Conservation (phyloP, 1,140 invertebrate genomes). For the Euglossa dilemma region DNA sequence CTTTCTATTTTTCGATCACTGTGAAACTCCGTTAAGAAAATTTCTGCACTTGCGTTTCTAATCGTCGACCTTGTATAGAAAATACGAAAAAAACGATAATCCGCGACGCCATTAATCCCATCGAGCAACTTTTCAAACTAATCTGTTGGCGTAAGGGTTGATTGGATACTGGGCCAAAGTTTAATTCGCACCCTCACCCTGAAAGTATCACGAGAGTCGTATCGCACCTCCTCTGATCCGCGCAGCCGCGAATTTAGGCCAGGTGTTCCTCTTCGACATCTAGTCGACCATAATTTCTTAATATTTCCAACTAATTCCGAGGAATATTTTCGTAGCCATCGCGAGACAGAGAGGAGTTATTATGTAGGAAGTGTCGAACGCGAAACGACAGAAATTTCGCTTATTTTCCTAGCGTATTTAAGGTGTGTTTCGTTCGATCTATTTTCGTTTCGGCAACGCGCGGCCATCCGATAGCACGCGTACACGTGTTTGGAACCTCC, state of each 20-base stretch:
- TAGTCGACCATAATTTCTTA: neutral
- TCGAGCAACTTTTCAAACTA: slow-evolving; percentile 25
- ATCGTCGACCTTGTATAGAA: neutral
- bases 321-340: neutral
- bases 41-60: too few relatives aligned
- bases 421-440: slow-evolving; percentile 6
- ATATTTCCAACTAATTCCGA: neutral
- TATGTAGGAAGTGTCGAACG: neutral
- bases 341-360: too few relatives aligned
- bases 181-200: slow-evolving; percentile 73
- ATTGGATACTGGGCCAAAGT: slow-evolving; percentile 74
- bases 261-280: slow-evolving; percentile 67
- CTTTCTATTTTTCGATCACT: neutral
- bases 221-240: slow-evolving; percentile 42
- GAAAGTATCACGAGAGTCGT: slow-evolving; percentile 62
- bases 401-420: neutral
- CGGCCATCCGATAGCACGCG: neutral
- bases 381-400: neutral
- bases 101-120: slow-evolving; percentile 1
- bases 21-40: neutral
- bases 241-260: slow-evolving; percentile 74
- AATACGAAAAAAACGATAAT: neutral
- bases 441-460: slow-evolving; percentile 41
- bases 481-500: slow-evolving; percentile 20
- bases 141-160: slow-evolving; percentile 63